Percentiles rank a stretch among this genome's conserved stretches.
phyloP scores from a whole-genome alignment of 1,140 invertebrate species.

The Aphis craccivora region DNA sequence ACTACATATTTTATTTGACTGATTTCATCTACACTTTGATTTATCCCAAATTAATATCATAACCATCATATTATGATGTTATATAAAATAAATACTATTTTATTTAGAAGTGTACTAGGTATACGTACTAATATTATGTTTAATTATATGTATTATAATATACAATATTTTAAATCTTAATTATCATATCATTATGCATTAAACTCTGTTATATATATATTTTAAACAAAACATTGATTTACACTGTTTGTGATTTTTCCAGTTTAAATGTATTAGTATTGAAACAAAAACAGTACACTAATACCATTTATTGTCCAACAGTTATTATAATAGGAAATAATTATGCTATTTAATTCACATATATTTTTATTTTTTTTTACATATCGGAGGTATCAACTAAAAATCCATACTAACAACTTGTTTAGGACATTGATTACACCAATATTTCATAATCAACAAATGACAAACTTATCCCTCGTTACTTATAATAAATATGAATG shows the following conservation, averaged over 20 bases:
- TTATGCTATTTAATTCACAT: not conserved
- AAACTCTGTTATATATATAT: not conserved
- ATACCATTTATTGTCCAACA: not conserved
- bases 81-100: not conserved
- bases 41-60: not conserved
- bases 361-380: not conserved
- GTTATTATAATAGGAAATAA: not conserved
- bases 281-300: not conserved
- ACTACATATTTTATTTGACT: not conserved
- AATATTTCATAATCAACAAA: not conserved
- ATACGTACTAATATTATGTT: not conserved
- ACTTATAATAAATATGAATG: not conserved
- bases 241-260: not conserved
- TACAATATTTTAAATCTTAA: not conserved
- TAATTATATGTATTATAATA: not conserved
- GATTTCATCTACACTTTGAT: not conserved
- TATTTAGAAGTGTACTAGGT: not conserved
- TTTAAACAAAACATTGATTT: not conserved
- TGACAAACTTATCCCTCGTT: not conserved
- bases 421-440: not conserved
- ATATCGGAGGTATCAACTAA: not conserved
- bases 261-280: too few relatives aligned
- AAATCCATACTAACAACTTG: not conserved
- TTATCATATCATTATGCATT: not conserved
- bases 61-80: not conserved